Evolutionary conservation across 2,888 invertebrate genomes (phyloP), one percentile per base, ranked within the genome.

Genomic region (Venusia cambrica): DNA sequence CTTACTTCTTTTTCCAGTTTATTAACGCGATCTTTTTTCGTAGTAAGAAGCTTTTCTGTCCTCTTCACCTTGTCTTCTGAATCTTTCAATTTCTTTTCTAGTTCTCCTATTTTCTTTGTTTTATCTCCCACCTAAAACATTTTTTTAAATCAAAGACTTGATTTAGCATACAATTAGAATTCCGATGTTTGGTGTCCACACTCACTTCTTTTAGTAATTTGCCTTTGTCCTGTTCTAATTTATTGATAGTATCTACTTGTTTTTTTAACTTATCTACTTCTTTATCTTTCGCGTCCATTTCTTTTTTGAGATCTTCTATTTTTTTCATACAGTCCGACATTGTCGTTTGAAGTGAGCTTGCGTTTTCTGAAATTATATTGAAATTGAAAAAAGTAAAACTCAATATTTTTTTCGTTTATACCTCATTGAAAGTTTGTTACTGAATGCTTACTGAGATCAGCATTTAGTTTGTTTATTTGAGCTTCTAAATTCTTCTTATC

Each of bases 31-130:
- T 90, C 90, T 66, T 89, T 91, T 42, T 88, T 87, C n/a, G 75
- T 69, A 27, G 73, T 62, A 10, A 89, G 64, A 54, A 88, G 72
- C 62, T 89, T 90, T 57, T 91, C 91, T 44, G 77, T 74, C 57
- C 89, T 88, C 57, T 88, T 90, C 26, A 76, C 78, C 69, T 90
- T 92, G n/a, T 91, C 92, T 48, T 93, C 93, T 8, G 88, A 70
- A 50, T 92, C 92, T 59, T 90, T 91, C 1, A 92, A 54, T 73
- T 92, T 92, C 54, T 89, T 90, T 66, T 93, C 92, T 53, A 92
- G 63, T 19, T 92, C 92, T 18, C 73, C 68, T 24, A 91, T 73
- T 58, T 92, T 92, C 46, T 89, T 89, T 18, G 88, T 73, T 57
- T 91, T 91, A 51, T 91, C 90, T 43, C 89, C 89, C 29, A 90